Conservation (phyloP, 2,888 invertebrate genomes). For the Melipona bicolor region DNA sequence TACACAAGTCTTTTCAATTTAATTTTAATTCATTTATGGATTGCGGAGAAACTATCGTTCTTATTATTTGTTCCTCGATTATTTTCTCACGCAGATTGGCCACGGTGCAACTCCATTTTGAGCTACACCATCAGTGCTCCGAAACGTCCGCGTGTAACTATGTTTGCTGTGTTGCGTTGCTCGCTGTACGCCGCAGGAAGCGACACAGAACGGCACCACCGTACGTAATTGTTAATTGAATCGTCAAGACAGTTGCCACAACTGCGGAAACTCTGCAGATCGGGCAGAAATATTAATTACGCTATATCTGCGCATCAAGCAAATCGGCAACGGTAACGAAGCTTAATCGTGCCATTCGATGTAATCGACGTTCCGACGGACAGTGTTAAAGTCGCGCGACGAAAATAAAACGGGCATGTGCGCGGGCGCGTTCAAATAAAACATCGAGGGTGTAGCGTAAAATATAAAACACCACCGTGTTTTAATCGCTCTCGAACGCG, state of each 20-base stretch:
- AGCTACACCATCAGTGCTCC: too few relatives aligned
- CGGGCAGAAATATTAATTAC: constrained; percentile 2
- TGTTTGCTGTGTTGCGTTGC: background rate
- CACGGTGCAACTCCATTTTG: background rate
- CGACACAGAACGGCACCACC: too few relatives aligned
- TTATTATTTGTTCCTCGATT: background rate
- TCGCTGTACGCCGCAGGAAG: background rate
- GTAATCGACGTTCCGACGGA: background rate
- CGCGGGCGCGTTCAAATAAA: background rate
- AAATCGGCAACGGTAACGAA: background rate
- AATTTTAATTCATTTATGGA: too few relatives aligned
- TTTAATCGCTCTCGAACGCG: too few relatives aligned
- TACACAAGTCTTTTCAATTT: too few relatives aligned
- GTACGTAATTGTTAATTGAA: background rate
- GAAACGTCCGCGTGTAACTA: background rate
- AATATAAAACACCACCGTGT: background rate
- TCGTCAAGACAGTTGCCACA: background rate
- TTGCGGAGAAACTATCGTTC: background rate
- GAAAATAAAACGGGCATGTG: background rate
- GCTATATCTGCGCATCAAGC: background rate
- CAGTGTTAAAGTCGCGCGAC: background rate
- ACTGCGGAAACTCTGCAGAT: background rate
- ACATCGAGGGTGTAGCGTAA: background rate
- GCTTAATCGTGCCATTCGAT: background rate
- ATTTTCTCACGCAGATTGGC: background rate